Conservation (phyloP, 2,113 vertebrate genomes). For the Nannobrachium achirus region DNA sequence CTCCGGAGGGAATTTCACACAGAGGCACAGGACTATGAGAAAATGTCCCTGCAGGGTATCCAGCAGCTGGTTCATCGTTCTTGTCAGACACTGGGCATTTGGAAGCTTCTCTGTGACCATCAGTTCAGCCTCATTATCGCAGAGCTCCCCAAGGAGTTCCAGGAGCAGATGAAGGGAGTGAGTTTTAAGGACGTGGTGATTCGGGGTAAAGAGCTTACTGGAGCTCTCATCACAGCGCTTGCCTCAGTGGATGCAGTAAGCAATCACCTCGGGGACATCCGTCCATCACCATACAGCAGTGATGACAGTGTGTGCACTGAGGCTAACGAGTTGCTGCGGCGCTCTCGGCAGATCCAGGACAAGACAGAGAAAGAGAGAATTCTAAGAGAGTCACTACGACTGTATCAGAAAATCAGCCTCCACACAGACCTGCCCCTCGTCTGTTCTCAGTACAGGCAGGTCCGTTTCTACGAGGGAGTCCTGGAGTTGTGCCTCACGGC, state of each 20-base stretch:
- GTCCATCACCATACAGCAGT: constrained; percentile 93
- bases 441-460: constrained; percentile 94
- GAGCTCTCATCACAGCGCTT: constrained; percentile 92
- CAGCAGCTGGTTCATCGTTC: constrained; percentile 93
- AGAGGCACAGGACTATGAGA: constrained; percentile 94
- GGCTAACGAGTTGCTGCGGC: constrained; percentile 96
- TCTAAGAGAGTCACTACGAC: constrained; percentile 89
- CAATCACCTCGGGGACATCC: constrained; percentile 89
- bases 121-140: constrained; percentile 92
- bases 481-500: constrained; percentile 94
- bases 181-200: constrained; percentile 95
- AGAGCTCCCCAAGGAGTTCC: constrained; percentile 96
- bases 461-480: constrained; percentile 97
- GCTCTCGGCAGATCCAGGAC: constrained; percentile 90
- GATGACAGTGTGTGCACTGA: constrained; percentile 96
- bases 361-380: constrained; percentile 91
- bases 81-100: constrained; percentile 92
- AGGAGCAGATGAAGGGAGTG: constrained; percentile 91
- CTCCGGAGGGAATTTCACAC: constrained; percentile 94
- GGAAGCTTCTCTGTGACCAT: constrained; percentile 96
- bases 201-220: constrained; percentile 90
- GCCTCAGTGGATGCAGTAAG: constrained; percentile 94
- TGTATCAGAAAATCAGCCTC: constrained; percentile 95
- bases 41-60: constrained; percentile 91
- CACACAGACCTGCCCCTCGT: constrained; percentile 92